Conservation (phyloP, 2,888 invertebrate species). For the Stomorhina lunata region DNA sequence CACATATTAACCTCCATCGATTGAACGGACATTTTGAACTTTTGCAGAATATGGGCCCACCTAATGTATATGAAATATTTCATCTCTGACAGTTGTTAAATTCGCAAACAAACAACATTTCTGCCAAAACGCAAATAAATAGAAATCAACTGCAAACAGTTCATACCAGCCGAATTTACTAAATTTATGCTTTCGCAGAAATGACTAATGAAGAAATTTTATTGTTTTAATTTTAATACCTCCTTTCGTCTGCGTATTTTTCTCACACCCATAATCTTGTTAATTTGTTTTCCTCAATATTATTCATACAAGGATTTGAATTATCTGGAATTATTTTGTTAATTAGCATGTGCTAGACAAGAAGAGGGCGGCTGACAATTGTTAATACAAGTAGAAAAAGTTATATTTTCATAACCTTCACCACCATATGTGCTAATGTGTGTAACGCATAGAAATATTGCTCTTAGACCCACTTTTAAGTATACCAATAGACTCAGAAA, state of each 20-base stretch:
- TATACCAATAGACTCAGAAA: no score
- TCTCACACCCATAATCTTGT: background rate
- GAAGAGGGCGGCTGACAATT: no score
- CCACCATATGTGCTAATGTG: no score
- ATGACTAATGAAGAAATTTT: slow-evolving; percentile 35
- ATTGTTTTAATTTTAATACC: background rate
- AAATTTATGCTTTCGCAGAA: slow-evolving; percentile 33
- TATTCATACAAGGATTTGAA: background rate
- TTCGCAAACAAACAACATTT: slow-evolving; percentile 5
- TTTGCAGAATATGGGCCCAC: no score
- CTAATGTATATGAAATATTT: background rate
- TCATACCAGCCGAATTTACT: slow-evolving; percentile 23
- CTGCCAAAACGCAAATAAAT: background rate
- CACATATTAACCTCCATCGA: no score
- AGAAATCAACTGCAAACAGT: slow-evolving; percentile 9
- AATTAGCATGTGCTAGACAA: no score
- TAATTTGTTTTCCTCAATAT: background rate
- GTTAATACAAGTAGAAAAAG: no score
- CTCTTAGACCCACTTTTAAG: no score
- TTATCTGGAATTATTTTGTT: background rate
- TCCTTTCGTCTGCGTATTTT: background rate
- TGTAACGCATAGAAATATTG: no score
- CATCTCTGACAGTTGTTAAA: background rate
- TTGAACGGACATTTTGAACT: no score
- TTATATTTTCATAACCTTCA: no score